These are phyloP conservation scores for Rafetus swinhoei DNA, from an alignment of 2,113 vertebrate genomes.

Conservation along the genomic window DNA sequence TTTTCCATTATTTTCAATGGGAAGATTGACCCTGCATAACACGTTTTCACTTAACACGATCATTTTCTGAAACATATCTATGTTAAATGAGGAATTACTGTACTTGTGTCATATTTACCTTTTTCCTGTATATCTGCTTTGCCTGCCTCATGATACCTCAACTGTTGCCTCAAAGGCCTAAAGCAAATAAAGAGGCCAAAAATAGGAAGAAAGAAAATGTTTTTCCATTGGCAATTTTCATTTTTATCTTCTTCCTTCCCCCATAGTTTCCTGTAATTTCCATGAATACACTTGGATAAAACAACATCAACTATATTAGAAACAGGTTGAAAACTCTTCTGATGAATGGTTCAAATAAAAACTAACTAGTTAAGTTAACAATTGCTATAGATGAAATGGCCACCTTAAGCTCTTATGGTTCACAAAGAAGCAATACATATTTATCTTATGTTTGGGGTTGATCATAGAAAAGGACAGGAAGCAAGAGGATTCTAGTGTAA, in stretches of 20 bases:
- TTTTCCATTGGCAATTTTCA: not conserved
- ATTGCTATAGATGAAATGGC: not conserved
- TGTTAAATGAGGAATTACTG: too few species aligned
- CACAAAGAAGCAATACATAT: not conserved
- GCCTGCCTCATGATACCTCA: not conserved
- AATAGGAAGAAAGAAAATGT: not conserved
- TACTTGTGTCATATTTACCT: not conserved
- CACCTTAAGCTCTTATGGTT: not conserved
- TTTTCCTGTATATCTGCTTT: accelerated
- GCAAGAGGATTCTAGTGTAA: not conserved
- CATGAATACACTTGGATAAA: slow-evolving; percentile 12
- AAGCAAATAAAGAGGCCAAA: not conserved
- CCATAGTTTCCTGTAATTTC: not conserved
- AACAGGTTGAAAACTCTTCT: not conserved
- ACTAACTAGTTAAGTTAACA: slow-evolving; percentile 8
- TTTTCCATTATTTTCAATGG: too few species aligned
- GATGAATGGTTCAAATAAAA: not conserved
- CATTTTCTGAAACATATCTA: too few species aligned
- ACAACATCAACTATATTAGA: slow-evolving; percentile 26
- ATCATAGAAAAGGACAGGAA: not conserved
- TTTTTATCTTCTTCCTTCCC: not conserved
- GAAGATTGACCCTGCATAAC: too few species aligned
- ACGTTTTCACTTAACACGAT: too few species aligned
- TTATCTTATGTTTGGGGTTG: not conserved
- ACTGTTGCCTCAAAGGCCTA: not conserved